A percentile compares a stretch with the other conserved stretches of the same genome.
Conservation (phyloP, 2,797 vertebrate species). For the Petrocephalus sullivani region DNA sequence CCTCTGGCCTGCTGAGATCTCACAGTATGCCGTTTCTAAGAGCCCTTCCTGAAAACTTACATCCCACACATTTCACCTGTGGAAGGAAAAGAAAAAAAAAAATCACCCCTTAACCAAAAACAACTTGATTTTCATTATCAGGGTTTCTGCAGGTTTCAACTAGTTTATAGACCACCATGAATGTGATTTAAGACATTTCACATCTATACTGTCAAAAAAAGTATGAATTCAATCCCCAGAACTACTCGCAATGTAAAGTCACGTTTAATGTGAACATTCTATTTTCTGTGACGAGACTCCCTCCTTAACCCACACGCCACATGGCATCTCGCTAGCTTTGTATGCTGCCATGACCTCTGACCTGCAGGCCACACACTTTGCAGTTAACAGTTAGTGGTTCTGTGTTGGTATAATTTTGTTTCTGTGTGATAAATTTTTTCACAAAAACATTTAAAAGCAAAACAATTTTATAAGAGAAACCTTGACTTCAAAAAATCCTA, state of each 20-base stretch:
- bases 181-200: no score
- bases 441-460: no score
- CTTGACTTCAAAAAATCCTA: neutral
- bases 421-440: neutral
- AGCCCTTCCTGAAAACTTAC: neutral
- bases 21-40: neutral
- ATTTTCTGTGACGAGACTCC: no score
- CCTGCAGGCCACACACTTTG: neutral
- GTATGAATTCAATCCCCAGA: no score
- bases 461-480: neutral
- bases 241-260: no score
- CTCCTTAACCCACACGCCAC: no score
- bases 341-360: neutral
- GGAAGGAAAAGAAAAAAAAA: neutral
- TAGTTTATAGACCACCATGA: no score
- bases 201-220: no score
- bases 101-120: neutral
- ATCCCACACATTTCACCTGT: constrained; percentile 2
- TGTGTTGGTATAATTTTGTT: neutral
- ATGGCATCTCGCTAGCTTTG: no score
- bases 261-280: no score
- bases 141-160: no score
- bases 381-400: neutral
- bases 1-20: neutral
- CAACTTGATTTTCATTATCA: neutral